phyloP scores from a whole-genome alignment of 1,140 invertebrate genomes.

The Drosophila persimilis region DNA sequence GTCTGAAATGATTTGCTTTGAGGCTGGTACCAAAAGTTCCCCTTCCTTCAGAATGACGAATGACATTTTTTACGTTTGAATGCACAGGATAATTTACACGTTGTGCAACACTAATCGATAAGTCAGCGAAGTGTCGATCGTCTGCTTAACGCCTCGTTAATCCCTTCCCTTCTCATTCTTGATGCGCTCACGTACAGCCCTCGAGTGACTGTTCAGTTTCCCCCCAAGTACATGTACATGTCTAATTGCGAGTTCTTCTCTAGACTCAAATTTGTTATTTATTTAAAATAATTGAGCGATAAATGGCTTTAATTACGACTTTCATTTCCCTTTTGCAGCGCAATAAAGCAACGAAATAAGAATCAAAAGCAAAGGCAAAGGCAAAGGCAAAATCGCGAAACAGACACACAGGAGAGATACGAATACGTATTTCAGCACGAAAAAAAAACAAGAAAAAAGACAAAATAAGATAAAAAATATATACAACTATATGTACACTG shows the following conservation, averaged over 20 bases:
- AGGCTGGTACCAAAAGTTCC: too few relatives aligned
- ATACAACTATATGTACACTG: constrained; percentile 25
- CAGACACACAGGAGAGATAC: constrained; percentile 39
- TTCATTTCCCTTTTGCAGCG: constrained; percentile 56
- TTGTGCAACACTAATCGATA: too few relatives aligned
- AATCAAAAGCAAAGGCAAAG: constrained; percentile 32
- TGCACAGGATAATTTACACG: too few relatives aligned
- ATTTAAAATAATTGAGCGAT: constrained; percentile 31
- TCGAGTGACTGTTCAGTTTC: background rate
- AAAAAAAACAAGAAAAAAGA: constrained; percentile 19
- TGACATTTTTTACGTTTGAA: too few relatives aligned
- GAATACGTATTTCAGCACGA: constrained; percentile 52
- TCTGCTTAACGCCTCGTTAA: background rate
- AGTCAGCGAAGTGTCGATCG: too few relatives aligned
- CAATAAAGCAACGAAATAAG: constrained; percentile 37
- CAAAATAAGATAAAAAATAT: constrained; percentile 50
- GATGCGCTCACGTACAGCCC: too few relatives aligned
- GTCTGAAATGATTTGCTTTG: too few relatives aligned
- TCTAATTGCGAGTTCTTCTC: constrained; percentile 18
- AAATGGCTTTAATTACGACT: constrained; percentile 46
- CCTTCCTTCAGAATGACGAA: too few relatives aligned
- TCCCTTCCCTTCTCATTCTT: too few relatives aligned
- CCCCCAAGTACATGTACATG: constrained; percentile 17
- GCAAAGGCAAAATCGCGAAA: constrained; percentile 27
- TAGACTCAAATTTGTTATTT: constrained; percentile 11